phyloP scores from a whole-genome alignment of 2,797 vertebrate species.

The Catharus ustulatus region DNA sequence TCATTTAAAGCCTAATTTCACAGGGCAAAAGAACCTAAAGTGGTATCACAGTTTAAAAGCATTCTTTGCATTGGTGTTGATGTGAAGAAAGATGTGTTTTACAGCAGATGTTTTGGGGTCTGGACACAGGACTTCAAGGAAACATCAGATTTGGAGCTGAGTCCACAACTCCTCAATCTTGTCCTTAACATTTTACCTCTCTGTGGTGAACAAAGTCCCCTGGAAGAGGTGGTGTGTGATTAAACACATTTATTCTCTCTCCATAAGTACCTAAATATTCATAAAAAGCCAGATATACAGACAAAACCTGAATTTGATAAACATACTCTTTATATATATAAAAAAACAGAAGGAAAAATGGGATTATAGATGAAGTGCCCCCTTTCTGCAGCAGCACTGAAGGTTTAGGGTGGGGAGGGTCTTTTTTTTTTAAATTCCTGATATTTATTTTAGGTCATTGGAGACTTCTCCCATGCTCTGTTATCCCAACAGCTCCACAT shows the following conservation, averaged over 20 bases:
- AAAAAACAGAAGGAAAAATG: too few relatives aligned
- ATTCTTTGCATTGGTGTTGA: background rate
- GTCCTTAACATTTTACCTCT: background rate
- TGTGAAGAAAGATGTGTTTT: background rate
- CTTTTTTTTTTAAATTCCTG: background rate
- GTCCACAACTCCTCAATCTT: background rate
- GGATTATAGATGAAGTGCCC: background rate
- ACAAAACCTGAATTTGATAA: background rate
- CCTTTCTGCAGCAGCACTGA: background rate
- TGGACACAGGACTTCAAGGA: background rate
- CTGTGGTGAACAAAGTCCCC: background rate
- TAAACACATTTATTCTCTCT: background rate
- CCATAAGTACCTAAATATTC: background rate
- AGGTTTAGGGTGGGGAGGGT: background rate
- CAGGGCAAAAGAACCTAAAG: background rate
- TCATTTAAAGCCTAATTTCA: background rate
- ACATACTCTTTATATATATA: background rate
- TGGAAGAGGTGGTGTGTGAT: background rate
- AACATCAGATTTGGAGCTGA: background rate
- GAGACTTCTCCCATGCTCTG: background rate
- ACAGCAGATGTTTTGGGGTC: background rate
- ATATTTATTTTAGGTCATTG: fast-evolving
- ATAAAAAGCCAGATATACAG: too few relatives aligned
- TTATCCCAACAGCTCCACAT: background rate
- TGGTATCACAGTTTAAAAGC: background rate